Percentiles rank a stretch among this genome's conserved stretches.
These are phyloP conservation scores for Clivina fossor DNA, from an alignment of 2,888 invertebrate genomes.

Conservation along the genomic window DNA sequence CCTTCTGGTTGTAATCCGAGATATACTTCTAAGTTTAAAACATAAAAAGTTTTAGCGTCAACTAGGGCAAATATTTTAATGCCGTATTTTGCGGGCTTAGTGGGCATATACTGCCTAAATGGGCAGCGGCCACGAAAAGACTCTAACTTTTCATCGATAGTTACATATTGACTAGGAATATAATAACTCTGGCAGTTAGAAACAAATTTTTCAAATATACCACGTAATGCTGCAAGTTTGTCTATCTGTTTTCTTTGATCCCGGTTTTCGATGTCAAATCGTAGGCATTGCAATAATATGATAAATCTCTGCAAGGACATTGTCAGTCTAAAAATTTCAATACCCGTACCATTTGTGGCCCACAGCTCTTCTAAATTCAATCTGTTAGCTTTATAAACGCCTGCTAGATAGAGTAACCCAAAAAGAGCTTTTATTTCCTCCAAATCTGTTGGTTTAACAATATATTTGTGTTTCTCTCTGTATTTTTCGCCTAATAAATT, in stretches of 20 bases:
- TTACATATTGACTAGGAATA: constrained; percentile 40
- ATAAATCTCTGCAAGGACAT: constrained; percentile 42
- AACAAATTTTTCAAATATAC: constrained; percentile 43
- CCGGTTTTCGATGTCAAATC: constrained; percentile 39
- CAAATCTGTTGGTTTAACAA: too few species aligned
- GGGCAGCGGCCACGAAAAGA: constrained; percentile 43
- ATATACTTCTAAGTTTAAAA: too few species aligned
- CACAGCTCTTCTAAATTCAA: too few species aligned
- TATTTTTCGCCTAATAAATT: too few species aligned
- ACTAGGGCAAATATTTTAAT: constrained; percentile 43
- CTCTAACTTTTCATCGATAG: constrained; percentile 43
- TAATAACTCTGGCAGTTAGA: constrained; percentile 40
- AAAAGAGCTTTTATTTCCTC: constrained; percentile 44
- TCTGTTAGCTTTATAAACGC: too few species aligned
- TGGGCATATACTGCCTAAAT: constrained; percentile 44
- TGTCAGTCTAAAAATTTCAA: constrained; percentile 42
- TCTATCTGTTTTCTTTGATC: constrained; percentile 39
- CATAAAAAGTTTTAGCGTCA: too few species aligned
- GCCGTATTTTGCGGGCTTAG: constrained; percentile 44
- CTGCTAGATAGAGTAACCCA: constrained; percentile 45
- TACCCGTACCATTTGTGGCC: constrained; percentile 41
- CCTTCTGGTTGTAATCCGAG: too few species aligned
- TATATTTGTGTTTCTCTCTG: too few species aligned
- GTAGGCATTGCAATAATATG: constrained; percentile 38
- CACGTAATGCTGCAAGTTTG: constrained; percentile 40